Percentiles rank a stretch among this genome's conserved stretches.
These are phyloP conservation scores for Phrynosoma blainvillii DNA, from an alignment of 2,113 vertebrate genomes.

Conservation along the genomic window DNA sequence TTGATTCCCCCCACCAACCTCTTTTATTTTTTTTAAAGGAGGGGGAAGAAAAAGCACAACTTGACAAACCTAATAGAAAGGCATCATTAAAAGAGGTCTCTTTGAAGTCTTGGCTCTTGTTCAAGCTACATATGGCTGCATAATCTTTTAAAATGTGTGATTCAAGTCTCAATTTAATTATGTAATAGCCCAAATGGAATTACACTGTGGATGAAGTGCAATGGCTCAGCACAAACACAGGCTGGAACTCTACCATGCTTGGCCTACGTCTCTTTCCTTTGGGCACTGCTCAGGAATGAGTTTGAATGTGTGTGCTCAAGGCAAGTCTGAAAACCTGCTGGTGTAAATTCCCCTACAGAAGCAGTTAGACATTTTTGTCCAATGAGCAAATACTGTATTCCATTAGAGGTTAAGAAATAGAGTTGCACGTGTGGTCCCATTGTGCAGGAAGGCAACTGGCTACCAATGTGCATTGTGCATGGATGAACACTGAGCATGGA, in stretches of 20 bases:
- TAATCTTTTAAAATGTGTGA: conserved; percentile 95
- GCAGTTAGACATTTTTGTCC: no score
- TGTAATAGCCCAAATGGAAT: conserved; percentile 96
- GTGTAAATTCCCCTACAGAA: no score
- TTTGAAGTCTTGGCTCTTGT: conserved; percentile 86
- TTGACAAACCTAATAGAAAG: conserved; percentile 78
- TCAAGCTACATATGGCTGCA: conserved; percentile 96
- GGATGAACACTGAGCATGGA: no score
- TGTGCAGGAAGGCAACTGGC: no score
- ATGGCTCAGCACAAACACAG: conserved; percentile 75
- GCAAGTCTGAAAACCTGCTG: background rate
- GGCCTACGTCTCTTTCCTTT: conserved; percentile 75
- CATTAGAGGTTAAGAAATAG: no score
- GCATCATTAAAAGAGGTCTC: conserved; percentile 77
- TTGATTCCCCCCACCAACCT: conserved; percentile 62
- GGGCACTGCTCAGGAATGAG: conserved; percentile 65
- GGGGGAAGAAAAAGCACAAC: conserved; percentile 49
- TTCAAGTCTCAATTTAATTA: conserved; percentile 96
- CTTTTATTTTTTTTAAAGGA: background rate
- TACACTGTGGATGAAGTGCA: conserved; percentile 89
- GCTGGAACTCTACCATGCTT: conserved; percentile 67
- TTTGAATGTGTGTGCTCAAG: background rate
- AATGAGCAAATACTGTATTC: no score
- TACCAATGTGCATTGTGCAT: no score
- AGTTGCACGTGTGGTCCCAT: no score